Evolutionary conservation across 2,113 vertebrate genomes (phyloP).

Genomic region (Castor canadensis): DNA sequence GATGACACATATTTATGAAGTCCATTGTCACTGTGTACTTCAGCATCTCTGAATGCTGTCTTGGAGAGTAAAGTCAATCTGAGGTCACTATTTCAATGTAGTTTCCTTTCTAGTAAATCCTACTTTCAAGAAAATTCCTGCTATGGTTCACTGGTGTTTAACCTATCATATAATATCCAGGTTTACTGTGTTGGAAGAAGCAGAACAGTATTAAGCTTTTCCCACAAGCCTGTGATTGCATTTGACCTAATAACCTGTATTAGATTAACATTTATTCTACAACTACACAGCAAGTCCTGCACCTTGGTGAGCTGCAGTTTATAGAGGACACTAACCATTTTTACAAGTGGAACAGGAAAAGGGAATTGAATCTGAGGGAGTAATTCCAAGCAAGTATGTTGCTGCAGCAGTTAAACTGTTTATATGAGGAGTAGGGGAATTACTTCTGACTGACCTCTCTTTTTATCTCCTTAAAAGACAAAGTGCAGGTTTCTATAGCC

Average conservation of each 20-base stretch:
- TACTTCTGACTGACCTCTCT: conserved; percentile 89
- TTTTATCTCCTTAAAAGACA: conserved; percentile 90
- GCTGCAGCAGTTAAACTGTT: conserved; percentile 88
- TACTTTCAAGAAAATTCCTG: conserved; percentile 90
- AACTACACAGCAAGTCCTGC: conserved; percentile 87
- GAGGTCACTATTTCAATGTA: conserved; percentile 87
- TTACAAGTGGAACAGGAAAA: conserved; percentile 91
- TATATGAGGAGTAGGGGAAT: conserved; percentile 88
- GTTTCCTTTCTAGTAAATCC: conserved; percentile 90
- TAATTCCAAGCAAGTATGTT: conserved; percentile 89
- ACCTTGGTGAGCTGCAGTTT: conserved; percentile 87
- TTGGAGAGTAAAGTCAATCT: conserved; percentile 86
- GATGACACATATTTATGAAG: conserved; percentile 77
- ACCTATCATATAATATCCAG: conserved; percentile 92
- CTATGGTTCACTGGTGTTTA: conserved; percentile 90
- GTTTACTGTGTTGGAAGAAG: conserved; percentile 91
- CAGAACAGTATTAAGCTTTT: conserved; percentile 92
- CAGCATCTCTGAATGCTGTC: conserved; percentile 80
- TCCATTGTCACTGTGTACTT: conserved; percentile 81
- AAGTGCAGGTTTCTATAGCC: conserved; percentile 85
- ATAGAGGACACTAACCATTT: conserved; percentile 90
- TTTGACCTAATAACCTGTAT: conserved; percentile 93
- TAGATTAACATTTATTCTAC: conserved; percentile 93
- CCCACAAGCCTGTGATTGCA: conserved; percentile 91
- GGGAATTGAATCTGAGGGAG: conserved; percentile 90